Conservation (phyloP, 2,888 invertebrate genomes). For the Apodemia duryi region DNA sequence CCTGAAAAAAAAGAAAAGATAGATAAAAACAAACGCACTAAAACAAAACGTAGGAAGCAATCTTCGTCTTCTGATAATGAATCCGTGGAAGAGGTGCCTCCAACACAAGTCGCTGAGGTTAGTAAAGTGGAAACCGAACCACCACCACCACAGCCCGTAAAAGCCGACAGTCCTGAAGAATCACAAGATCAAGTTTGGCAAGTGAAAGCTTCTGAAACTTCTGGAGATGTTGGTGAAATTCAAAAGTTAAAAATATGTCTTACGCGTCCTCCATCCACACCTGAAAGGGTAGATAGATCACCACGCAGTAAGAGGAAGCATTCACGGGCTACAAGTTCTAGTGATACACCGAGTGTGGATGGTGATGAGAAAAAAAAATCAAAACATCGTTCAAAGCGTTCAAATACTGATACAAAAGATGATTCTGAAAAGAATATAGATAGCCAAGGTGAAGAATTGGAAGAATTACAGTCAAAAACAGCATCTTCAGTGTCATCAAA, state of each 20-base stretch:
- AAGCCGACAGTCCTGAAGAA: constrained; percentile 58
- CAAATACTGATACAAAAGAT: constrained; percentile 56
- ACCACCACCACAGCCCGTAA: constrained; percentile 46
- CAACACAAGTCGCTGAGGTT: constrained; percentile 43
- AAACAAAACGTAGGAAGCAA: constrained; percentile 76
- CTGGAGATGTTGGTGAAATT: constrained; percentile 77
- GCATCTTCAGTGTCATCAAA: constrained; percentile 24
- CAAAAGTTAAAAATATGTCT: constrained; percentile 82
- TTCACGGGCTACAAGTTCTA: constrained; percentile 69
- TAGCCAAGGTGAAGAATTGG: constrained; percentile 50
- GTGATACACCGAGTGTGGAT: constrained; percentile 66
- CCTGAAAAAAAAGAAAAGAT: constrained; percentile 81
- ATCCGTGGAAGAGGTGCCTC: constrained; percentile 56
- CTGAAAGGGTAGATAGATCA: constrained; percentile 72
- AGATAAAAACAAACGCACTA: constrained; percentile 75
- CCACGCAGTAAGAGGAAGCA: constrained; percentile 74
- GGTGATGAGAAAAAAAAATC: constrained; percentile 65
- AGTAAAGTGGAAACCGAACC: constrained; percentile 46
- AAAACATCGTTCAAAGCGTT: constrained; percentile 57
- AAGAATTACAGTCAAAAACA: constrained; percentile 38
- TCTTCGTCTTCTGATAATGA: constrained; percentile 78
- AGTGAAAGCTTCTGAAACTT: constrained; percentile 68
- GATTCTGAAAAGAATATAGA: constrained; percentile 53
- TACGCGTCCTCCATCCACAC: constrained; percentile 77
- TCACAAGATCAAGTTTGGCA: constrained; percentile 73